phyloP scores from a whole-genome alignment of 2,797 vertebrate genomes.

The Urocyon cinereoargenteus region DNA sequence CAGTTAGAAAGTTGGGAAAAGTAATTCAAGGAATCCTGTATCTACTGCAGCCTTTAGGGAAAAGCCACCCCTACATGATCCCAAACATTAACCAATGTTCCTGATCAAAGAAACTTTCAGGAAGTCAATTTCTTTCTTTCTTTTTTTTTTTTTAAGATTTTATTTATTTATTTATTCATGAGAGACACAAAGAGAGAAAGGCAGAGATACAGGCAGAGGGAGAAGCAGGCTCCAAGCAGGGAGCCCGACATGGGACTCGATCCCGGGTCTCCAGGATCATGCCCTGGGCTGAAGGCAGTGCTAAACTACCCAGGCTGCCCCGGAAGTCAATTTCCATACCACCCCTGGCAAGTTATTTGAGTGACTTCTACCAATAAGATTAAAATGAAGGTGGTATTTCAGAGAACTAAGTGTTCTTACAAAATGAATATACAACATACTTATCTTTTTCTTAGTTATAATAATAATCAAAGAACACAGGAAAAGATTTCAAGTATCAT shows the following conservation, averaged over 20 bases:
- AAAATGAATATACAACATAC: not conserved
- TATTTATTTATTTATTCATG: too few species aligned
- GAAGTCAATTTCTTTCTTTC: not conserved
- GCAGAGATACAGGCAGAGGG: too few species aligned
- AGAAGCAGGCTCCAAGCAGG: too few species aligned
- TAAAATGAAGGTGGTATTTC: not conserved
- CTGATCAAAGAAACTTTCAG: not conserved
- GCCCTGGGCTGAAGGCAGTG: too few species aligned
- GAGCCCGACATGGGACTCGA: too few species aligned
- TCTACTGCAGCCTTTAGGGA: not conserved
- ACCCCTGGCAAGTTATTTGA: not conserved
- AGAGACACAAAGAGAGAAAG: too few species aligned
- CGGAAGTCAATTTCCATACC: not conserved
- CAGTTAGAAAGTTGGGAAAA: not conserved
- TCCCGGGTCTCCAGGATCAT: too few species aligned
- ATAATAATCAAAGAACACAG: conserved; percentile 45
- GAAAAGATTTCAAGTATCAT: not conserved
- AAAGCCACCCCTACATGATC: not conserved
- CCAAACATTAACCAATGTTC: not conserved
- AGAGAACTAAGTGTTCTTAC: conserved; percentile 11
- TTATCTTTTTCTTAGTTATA: conserved; percentile 23
- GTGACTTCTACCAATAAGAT: conserved; percentile 17
- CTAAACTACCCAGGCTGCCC: too few species aligned
- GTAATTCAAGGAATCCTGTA: not conserved
- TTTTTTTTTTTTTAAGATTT: too few species aligned